A percentile compares a stretch with the other conserved stretches of the same genome.
phyloP scores from a whole-genome alignment of 2,797 vertebrate species.

The Kryptolebias ocellatus region DNA sequence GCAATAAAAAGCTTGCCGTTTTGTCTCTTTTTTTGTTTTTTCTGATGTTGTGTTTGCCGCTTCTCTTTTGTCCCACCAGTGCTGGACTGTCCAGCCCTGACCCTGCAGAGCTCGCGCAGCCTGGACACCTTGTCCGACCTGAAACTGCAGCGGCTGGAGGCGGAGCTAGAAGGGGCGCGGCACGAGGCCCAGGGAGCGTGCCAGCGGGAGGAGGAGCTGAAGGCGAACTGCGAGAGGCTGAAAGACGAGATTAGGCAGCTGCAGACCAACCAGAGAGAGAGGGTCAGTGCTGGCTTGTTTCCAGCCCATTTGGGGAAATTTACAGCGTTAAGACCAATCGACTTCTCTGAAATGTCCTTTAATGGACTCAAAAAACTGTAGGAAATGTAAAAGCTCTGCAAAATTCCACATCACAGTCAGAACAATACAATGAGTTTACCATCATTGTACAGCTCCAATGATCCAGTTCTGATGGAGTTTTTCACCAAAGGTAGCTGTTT shows the following conservation, averaged over 20 bases:
- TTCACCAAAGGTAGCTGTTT: background rate
- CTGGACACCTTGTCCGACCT: constrained; percentile 87
- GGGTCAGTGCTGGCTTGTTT: constrained; percentile 70
- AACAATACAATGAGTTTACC: background rate
- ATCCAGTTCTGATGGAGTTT: background rate
- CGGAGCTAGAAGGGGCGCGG: constrained; percentile 89
- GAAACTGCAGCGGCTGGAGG: constrained; percentile 87
- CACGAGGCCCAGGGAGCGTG: constrained; percentile 91
- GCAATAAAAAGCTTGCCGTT: background rate
- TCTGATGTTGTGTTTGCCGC: background rate
- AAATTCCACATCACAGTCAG: background rate
- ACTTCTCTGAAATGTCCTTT: background rate
- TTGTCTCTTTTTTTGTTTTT: background rate
- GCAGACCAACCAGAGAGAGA: constrained; percentile 88
- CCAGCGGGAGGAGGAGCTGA: constrained; percentile 91
- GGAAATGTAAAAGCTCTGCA: background rate
- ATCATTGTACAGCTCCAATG: background rate
- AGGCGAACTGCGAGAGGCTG: constrained; percentile 88
- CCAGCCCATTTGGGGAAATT: no score
- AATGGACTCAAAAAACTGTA: background rate
- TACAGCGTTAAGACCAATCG: background rate
- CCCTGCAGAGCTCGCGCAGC: constrained; percentile 88
- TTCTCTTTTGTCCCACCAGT: constrained; percentile 66
- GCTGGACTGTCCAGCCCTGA: constrained; percentile 87
- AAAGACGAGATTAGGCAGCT: constrained; percentile 91